Evolutionary conservation across 2,888 invertebrate genomes (phyloP), one percentile per base, ranked within the genome.

Genomic region (Eudasyphora cyanicolor): DNA sequence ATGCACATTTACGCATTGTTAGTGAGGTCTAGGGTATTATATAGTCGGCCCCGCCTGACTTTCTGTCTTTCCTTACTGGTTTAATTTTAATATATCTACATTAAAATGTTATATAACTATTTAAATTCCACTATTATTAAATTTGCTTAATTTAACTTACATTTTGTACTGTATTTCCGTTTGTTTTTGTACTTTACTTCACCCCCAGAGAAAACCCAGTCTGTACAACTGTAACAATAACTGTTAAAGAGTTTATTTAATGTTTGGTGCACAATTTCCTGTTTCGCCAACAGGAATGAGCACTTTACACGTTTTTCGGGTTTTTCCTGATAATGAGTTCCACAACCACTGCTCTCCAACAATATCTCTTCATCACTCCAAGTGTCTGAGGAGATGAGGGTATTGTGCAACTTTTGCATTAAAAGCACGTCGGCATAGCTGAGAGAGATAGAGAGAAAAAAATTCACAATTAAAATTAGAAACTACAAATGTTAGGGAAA

Each of bases 401-500:
- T 38, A 3, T 54, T 1, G 57, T 57, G 27, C 57, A 57, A 57
- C 27, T 57, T 57, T 57, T 57, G 57, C 57, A 57, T 57, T 57
- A 51, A 10, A 21, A 27, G 27, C 57, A 57, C 57, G 57, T 57
- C 27, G 3, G 7, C 4, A 3, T 24, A n/a, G 14, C n/a, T 45
- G n/a, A n/a, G n/a, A 2, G n/a, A 45, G 2, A 45, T n/a, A n/a
- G n/a, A 45, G 4, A 45, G 2, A 24, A 57, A 2, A 57, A 27
- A 57, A 24, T 45, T 57, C 27, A 27, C 57, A 57, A 27, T 57
- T 57, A 57, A 24, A 57, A 57, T 57, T 57, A 57, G 57, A 24
- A 57, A 57, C 57, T 27, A 57, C 57, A 57, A 57, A 27, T 57
- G 57, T 57, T 24, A 57, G 24, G 7, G 57, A n/a, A n/a, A 57